These are phyloP conservation scores for Catharus fuscescens DNA, from an alignment of 2,113 vertebrate genomes.

Conservation along the genomic window DNA sequence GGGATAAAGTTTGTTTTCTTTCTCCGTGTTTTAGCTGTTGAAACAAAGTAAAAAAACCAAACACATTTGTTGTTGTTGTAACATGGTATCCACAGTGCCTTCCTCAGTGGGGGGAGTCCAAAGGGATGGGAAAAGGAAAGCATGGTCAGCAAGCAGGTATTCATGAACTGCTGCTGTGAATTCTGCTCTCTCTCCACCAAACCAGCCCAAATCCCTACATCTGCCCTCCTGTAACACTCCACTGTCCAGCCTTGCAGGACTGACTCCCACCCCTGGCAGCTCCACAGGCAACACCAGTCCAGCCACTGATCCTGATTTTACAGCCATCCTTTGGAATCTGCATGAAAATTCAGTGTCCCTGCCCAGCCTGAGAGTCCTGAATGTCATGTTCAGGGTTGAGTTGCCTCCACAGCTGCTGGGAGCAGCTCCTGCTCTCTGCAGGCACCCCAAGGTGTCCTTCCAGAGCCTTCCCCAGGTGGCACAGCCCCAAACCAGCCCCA, in stretches of 20 bases:
- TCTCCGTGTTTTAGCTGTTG: conserved; percentile 73
- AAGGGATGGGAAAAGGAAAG: background rate
- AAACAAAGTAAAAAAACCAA: conserved; percentile 8
- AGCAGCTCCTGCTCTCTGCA: background rate
- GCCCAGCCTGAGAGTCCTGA: background rate
- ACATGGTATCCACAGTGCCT: background rate
- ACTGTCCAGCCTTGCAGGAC: background rate
- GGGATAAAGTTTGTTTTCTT: conserved; percentile 70
- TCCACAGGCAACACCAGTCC: background rate
- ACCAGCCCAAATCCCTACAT: background rate
- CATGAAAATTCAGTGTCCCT: background rate
- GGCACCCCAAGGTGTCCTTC: background rate
- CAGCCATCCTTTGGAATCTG: background rate
- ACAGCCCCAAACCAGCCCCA: background rate
- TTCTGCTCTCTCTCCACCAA: background rate
- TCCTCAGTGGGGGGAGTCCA: background rate
- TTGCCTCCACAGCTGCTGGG: background rate
- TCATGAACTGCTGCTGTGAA: background rate
- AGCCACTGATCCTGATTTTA: background rate
- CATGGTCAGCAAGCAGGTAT: background rate
- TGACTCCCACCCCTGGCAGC: background rate
- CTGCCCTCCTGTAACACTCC: background rate
- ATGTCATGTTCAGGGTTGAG: background rate
- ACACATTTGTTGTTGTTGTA: background rate
- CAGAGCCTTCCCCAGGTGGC: background rate